These are phyloP conservation scores for Glyphotaelius pellucidus DNA, from an alignment of 2,888 invertebrate genomes.

Conservation along the genomic window DNA sequence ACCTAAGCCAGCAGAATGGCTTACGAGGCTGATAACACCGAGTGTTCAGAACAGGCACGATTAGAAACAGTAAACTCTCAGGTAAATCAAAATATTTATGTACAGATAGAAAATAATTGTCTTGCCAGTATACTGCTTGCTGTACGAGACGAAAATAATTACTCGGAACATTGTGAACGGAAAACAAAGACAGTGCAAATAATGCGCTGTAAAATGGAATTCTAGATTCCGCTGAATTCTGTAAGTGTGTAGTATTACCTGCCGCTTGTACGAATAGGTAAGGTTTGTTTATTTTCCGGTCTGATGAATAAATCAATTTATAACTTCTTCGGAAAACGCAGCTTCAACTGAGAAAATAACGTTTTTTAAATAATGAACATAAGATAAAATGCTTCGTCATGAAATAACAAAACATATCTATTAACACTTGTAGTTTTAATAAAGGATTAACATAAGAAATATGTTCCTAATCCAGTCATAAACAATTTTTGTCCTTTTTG, in stretches of 20 bases:
- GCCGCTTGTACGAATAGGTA: neutral
- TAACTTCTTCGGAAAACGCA: neutral
- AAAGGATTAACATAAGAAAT: too few relatives aligned
- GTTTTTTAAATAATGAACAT: neutral
- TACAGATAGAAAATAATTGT: constrained; percentile 4
- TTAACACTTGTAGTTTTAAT: too few relatives aligned
- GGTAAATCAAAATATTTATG: neutral
- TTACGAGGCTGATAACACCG: neutral
- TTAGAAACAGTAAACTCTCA: neutral
- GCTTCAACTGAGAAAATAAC: neutral
- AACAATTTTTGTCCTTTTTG: too few relatives aligned
- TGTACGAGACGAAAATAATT: neutral
- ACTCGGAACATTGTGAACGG: neutral
- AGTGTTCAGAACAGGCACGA: constrained; percentile 11
- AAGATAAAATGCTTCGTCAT: neutral
- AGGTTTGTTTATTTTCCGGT: neutral
- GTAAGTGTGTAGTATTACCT: neutral
- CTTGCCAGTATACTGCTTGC: neutral
- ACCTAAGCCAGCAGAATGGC: neutral
- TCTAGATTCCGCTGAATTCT: neutral
- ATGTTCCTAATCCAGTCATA: too few relatives aligned
- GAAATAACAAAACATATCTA: neutral
- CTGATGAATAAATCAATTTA: neutral
- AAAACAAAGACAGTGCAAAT: neutral
- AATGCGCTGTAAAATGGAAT: neutral